Base-by-base conservation (phyloP, 2,797 vertebrate genomes). In the Lithobates pipiens region DNA sequence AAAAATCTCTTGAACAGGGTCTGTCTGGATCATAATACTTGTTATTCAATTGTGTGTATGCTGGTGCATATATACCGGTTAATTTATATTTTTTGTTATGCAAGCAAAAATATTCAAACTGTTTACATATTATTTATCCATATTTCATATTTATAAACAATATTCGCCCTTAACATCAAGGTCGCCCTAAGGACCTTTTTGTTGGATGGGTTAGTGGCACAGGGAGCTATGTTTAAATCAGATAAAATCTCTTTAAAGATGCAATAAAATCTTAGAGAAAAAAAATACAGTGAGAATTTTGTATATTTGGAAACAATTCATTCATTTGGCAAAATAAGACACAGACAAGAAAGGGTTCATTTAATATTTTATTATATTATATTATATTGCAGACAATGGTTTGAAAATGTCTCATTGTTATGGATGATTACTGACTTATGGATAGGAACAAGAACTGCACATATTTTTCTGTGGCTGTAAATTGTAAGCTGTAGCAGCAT, bases 51-150 rank as follows among this genome's bases (percentile, higher is more conserved):
- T 95, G 95, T 95, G 94, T 96, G 94, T 96, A 95, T 96, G 94
- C 93, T 96, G 93, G 95, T 95, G 93, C 95, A 96, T 94, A 96
- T 94, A 95, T 95, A 96, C 93, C 95, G 94, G 96, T 95, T 98
- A 98, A 99, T 99, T 99, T 98, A 98, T 99, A 82, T 7, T 77
- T 77, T 95, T 93, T 93, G 95, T 95, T 93, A 93, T 92, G 93
- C 93, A 94, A 95, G 46, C 81, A 75, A 82, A 86, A 77, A 95
- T 93, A 95, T 95, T 67, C 94, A 93, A 95, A 93, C 94, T 95
- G 93, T 96, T 95, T 95, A 94, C 95, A 95, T 98, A 97, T 97
- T 98, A 97, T 96, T 96, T 97, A 95, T 96, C 95, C 93, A 95
- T 94, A 93, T 92, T 93, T 93, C 93, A 93, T 95, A 95, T 95